phyloP scores from a whole-genome alignment of 2,797 vertebrate genomes.

The Moxostoma hubbsi region DNA sequence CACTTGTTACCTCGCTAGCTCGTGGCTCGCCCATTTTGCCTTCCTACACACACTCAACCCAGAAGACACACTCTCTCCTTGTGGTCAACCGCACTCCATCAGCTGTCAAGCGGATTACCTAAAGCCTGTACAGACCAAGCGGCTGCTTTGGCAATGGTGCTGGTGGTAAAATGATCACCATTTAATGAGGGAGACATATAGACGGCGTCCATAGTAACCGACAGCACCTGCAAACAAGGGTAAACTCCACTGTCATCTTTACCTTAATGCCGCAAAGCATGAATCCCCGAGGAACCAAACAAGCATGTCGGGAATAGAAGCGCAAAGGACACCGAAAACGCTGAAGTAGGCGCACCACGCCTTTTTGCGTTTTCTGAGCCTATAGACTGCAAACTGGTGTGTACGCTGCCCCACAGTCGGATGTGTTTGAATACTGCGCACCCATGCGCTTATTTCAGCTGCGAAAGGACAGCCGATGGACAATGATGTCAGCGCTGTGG shows the following conservation, averaged over 20 bases:
- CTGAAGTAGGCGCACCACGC: constrained; percentile 31
- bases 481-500: constrained; percentile 42
- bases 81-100: constrained; percentile 30
- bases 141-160: neutral
- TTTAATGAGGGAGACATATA: neutral
- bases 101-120: constrained; percentile 39
- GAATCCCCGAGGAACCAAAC: neutral
- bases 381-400: neutral
- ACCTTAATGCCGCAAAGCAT: constrained; percentile 38
- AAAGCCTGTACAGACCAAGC: neutral
- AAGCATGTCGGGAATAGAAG: constrained; percentile 44
- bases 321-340: constrained; percentile 32
- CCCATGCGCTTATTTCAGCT: neutral
- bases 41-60: constrained; percentile 19
- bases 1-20: constrained; percentile 47
- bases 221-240: constrained; percentile 56
- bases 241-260: constrained; percentile 43
- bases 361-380: constrained; percentile 1
- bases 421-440: constrained; percentile 11
- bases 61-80: neutral
- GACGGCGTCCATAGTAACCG: constrained; percentile 64
- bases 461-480: neutral
- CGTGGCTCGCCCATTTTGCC: constrained; percentile 35
- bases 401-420: neutral
- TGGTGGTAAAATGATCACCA: neutral